Percentiles rank a stretch among this genome's conserved stretches.
Conservation (phyloP, 2,888 invertebrate species). For the Scaptomyza flava region DNA sequence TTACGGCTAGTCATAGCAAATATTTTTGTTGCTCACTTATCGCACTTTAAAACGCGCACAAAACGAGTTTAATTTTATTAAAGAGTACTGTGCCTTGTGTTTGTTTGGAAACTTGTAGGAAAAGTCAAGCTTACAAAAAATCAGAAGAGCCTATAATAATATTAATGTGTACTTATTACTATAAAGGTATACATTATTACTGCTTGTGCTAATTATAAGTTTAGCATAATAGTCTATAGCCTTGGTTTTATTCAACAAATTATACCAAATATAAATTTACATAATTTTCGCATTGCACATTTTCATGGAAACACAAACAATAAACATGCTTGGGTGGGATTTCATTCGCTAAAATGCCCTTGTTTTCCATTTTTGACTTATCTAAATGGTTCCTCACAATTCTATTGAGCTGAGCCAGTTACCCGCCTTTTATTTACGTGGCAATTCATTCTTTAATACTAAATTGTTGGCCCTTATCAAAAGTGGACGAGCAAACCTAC, state of each 20-base stretch:
- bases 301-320: constrained; percentile 27
- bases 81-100: neutral
- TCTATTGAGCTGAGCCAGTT: constrained; percentile 24
- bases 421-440: constrained; percentile 36
- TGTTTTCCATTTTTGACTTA: constrained; percentile 16
- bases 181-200: neutral
- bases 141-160: no score
- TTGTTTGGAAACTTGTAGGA: neutral
- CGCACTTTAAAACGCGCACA: constrained; percentile 8
- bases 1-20: neutral
- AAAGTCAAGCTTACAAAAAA: no score
- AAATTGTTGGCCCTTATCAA: constrained; percentile 24
- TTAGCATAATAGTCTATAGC: constrained; percentile 1
- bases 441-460: constrained; percentile 54
- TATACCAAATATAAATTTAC: constrained; percentile 51
- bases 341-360: neutral
- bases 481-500: constrained; percentile 7
- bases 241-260: constrained; percentile 14
- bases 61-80: constrained; percentile 14
- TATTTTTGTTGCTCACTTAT: constrained; percentile 10
- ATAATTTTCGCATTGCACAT: constrained; percentile 62
- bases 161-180: constrained; percentile 5
- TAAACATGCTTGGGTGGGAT: neutral
- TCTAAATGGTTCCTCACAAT: constrained; percentile 17
- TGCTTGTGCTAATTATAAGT: constrained; percentile 52